Evolutionary conservation across 2,797 vertebrate species (phyloP), one percentile per base, ranked within the genome.

Genomic region (Taenioides sp.): DNA sequence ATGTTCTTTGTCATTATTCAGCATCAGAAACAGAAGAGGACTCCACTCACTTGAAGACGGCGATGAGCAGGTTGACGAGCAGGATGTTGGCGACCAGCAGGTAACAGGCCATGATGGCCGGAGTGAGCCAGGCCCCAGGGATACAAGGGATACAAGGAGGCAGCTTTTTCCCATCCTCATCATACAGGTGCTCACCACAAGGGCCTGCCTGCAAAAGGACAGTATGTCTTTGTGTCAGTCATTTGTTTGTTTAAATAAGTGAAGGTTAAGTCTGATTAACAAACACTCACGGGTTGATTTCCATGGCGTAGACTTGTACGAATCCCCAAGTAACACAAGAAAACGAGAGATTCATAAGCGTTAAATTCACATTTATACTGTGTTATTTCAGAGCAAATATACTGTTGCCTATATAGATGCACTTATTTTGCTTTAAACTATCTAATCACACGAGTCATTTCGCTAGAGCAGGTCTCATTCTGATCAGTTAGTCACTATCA

Each of bases 21-120:
- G n/a, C n/a, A n/a, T n/a, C n/a, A n/a, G n/a, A n/a, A n/a, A n/a
- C n/a, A n/a, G n/a, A n/a, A n/a, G n/a, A n/a, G n/a, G n/a, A n/a
- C n/a, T n/a, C n/a, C n/a, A n/a, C n/a, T n/a, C n/a, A n/a, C n/a
- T n/a, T n/a, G n/a, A n/a, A n/a, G n/a, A n/a, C n/a, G n/a, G 98
- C 98, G 69, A 99, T 99, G 71, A 99, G 95, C 79, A 99, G 89
- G 89, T 99, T 99, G 79, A 99, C 98, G 82, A 99, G 91, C 11
- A 99, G 95, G 86, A 99, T 99, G 87, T 99, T 99, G 80, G 98
- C 98, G 10, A 99, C 98, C 2, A 99, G 91, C 0, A 99, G 95
- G 89, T 99, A 99, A 84, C 98, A 99, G 34, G 98, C 98, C 98
- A 99, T 99, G 70, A 99, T 95, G 67, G 97, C 98, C 0, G 98